A percentile compares a stretch with the other conserved stretches of the same genome.
Evolutionary conservation across 2,797 vertebrate genomes (phyloP).

Genomic region (Mus spretus): DNA sequence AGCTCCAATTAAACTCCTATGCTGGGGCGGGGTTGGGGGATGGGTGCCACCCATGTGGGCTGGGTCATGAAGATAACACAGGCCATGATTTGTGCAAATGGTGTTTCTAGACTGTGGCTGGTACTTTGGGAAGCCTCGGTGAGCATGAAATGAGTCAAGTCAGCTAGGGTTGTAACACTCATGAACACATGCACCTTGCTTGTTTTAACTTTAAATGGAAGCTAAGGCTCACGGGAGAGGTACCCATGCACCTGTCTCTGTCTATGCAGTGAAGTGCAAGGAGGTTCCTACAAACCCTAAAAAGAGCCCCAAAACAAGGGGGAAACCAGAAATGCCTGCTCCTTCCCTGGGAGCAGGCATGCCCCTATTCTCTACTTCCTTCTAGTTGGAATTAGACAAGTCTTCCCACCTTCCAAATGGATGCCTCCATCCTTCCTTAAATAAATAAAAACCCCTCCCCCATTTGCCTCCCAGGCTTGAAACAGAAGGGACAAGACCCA

Average conservation of each 20-base stretch:
- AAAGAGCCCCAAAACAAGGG: neutral
- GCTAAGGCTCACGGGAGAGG: too few relatives aligned
- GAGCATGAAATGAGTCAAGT: neutral
- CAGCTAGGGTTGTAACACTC: neutral
- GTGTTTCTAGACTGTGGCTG: neutral
- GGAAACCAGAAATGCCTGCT: accelerated
- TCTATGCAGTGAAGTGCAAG: neutral
- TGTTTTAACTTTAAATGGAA: neutral
- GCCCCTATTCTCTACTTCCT: neutral
- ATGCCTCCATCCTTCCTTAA: too few relatives aligned
- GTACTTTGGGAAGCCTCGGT: neutral
- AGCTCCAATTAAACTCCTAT: neutral
- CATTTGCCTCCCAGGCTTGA: neutral
- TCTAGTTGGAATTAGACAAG: accelerated
- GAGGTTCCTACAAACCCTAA: accelerated
- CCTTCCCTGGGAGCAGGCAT: accelerated
- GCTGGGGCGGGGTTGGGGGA: too few relatives aligned
- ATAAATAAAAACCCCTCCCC: accelerated
- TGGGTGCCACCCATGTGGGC: accelerated
- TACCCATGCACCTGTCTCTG: accelerated
- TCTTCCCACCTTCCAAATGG: neutral
- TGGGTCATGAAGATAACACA: too few relatives aligned
- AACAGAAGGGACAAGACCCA: neutral
- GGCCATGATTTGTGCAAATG: too few relatives aligned
- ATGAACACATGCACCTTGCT: neutral